Evolutionary conservation across 2,113 vertebrate species (phyloP).

Genomic region (Corythoichthys haematopterus): DNA sequence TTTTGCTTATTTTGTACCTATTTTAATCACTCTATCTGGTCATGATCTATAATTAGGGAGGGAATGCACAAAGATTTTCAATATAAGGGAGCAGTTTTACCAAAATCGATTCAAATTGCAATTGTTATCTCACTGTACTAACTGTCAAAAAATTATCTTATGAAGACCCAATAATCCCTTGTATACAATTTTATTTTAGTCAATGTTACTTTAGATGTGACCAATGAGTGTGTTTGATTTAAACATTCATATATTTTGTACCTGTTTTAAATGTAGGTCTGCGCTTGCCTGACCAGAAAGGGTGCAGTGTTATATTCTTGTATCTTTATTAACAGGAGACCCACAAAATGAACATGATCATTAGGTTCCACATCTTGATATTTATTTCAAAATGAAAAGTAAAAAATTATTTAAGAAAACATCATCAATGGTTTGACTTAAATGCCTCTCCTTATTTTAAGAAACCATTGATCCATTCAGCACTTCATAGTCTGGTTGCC

Average conservation of each 20-base stretch:
- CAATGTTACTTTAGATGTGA: background rate
- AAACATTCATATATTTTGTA: background rate
- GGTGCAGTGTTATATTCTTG: background rate
- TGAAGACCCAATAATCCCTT: background rate
- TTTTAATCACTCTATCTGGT: no score
- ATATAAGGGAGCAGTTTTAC: no score
- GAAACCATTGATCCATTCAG: constrained; percentile 1
- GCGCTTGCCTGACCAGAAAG: background rate
- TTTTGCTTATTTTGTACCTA: no score
- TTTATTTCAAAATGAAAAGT: constrained; percentile 75
- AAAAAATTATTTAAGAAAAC: constrained; percentile 68
- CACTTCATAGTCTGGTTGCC: constrained; percentile 45
- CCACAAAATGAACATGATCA: constrained; percentile 12
- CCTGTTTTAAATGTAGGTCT: background rate
- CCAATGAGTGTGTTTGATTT: background rate
- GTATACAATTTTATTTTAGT: background rate
- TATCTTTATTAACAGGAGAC: constrained; percentile 18
- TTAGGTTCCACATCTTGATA: constrained; percentile 56
- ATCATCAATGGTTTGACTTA: constrained; percentile 53
- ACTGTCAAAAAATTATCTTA: background rate
- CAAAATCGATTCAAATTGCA: no score
- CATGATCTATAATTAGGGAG: no score
- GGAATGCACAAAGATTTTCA: no score
- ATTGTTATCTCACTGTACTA: no score
- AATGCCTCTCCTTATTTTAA: constrained; percentile 24